Conservation (phyloP, 2,888 invertebrate species). For the Oxytorus armatus region DNA sequence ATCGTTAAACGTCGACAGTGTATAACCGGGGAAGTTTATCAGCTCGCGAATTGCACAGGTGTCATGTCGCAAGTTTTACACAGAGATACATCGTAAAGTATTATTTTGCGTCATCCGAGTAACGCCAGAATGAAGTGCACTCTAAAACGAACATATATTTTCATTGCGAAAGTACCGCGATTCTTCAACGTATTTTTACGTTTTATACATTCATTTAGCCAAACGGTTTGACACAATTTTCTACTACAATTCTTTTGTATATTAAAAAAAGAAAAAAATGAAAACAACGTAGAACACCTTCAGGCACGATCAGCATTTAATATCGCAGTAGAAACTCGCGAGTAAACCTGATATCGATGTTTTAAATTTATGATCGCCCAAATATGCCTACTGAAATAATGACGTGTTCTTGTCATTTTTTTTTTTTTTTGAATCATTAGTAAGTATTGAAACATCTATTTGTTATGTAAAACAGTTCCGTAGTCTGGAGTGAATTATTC, state of each 20-base stretch:
- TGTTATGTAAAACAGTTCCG: too few relatives aligned
- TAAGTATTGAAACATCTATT: too few relatives aligned
- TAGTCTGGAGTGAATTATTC: not conserved
- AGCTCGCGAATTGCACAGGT: conserved; percentile 38
- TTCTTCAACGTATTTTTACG: not conserved
- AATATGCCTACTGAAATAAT: not conserved
- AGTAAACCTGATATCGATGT: not conserved
- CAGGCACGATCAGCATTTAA: not conserved
- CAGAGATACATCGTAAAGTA: conserved; percentile 1
- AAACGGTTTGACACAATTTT: not conserved
- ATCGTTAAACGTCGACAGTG: conserved; percentile 35
- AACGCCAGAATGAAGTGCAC: not conserved
- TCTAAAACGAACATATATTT: conserved; percentile 5
- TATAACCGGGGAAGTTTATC: conserved; percentile 26
- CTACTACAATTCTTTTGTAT: not conserved
- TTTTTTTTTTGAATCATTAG: not conserved
- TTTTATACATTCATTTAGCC: not conserved
- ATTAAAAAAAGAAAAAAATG: not conserved
- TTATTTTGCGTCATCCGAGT: not conserved
- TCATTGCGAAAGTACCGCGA: not conserved
- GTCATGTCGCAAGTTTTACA: conserved; percentile 18
- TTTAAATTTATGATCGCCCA: conserved; percentile 19
- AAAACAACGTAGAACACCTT: not conserved
- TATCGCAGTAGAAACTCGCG: not conserved
- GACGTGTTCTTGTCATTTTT: too few relatives aligned